Conservation (phyloP, 2,888 invertebrate genomes). For the Acanthosepion pharaonis region DNA sequence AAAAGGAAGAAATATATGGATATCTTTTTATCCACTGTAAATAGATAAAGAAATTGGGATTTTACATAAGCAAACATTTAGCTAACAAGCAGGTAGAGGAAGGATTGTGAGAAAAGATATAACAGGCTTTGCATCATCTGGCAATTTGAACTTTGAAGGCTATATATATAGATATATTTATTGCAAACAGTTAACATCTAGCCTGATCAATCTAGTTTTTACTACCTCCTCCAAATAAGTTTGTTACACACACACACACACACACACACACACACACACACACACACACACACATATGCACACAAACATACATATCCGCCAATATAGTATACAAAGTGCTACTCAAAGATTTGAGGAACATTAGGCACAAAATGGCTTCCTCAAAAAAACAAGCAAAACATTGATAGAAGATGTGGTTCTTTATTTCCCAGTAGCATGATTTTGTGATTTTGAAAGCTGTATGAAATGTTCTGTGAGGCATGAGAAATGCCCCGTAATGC, state of each 20-base stretch:
- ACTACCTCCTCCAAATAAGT: background rate
- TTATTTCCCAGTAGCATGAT: background rate
- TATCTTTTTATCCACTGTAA: background rate
- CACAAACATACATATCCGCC: background rate
- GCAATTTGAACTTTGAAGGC: conserved; percentile 13
- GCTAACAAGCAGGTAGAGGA: background rate
- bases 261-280: background rate
- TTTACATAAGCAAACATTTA: background rate
- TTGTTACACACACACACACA: background rate
- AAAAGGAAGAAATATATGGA: background rate
- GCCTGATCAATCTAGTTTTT: conserved; percentile 15
- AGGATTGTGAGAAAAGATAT: background rate
- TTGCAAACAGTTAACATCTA: background rate
- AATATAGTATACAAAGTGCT: background rate
- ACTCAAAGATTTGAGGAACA: background rate
- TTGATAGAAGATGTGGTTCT: background rate
- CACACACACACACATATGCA: background rate
- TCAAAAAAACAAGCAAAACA: background rate
- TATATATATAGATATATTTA: background rate
- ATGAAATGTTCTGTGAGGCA: background rate
- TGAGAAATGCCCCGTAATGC: background rate
- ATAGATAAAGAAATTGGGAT: background rate
- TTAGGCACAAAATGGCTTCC: background rate
- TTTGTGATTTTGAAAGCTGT: background rate
- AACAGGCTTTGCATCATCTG: background rate